Base-by-base conservation (phyloP, 2,797 vertebrate genomes). In the Microctenopoma steveboyesi region DNA sequence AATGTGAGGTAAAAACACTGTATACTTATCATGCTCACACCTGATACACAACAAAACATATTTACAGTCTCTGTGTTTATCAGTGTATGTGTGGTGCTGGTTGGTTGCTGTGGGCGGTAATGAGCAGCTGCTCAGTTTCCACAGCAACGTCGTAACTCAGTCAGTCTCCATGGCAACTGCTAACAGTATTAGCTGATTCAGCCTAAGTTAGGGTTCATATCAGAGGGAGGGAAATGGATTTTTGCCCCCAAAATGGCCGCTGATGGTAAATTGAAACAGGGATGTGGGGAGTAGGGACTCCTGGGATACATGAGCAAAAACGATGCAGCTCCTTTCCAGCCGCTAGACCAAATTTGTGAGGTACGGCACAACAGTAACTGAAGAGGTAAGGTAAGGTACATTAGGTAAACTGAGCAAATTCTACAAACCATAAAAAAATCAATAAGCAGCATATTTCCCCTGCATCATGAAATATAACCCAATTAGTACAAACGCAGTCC, bases 91-190 rank as follows among this genome's bases (percentile, higher is more conserved):
- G 58, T 61, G 77, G 30, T 52, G 56, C 51, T 65, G 45, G 55
- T 67, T 60, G 81, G 86, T 68, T 86, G 91, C 91, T 78, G 86
- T 79, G 88, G 90, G 92, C 79, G 89, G 86, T 80, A 72, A 86
- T 85, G 84, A 90, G 88, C 79, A 80, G 87, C 82, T 64, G 59
- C 82, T 84, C 86, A 76, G 94, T 95, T 93, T 85, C 94, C 92
- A 92, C 77, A 88, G 93, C 91, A 93, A 95, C 93, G 68, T 40
- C 69, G 79, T 68, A 81, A 92, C 92, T 91, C 91, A 64, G 93
- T 91, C 91, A 64, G 93, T 95, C 91, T 93, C 94, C 90, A 95
- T 94, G 88, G 92, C 81, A 85, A 94, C 92, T 80, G 88, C 91
- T 91, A 92, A 90, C 82, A 91, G 92, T 87, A 88, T 90, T 89